A percentile compares a stretch with the other conserved stretches of the same genome.
phyloP scores from a whole-genome alignment of 1,140 invertebrate species.

The Scaptomyza pallida region DNA sequence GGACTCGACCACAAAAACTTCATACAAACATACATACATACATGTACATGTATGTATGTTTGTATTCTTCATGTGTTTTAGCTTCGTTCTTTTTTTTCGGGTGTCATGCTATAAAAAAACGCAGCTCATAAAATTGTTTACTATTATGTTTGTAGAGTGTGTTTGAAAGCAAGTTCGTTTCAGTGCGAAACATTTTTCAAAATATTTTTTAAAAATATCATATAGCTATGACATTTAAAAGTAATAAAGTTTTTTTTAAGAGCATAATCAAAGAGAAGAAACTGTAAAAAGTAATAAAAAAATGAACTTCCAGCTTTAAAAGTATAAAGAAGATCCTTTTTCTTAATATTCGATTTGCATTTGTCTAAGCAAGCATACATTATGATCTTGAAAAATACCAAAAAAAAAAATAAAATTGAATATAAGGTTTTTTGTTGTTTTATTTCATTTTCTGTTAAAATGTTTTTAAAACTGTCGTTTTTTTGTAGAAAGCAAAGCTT shows the following conservation, averaged over 20 bases:
- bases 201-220: slow-evolving; percentile 7
- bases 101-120: slow-evolving; percentile 61
- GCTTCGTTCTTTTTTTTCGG: slow-evolving; percentile 16
- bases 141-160: slow-evolving; percentile 3
- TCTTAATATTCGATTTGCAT: too few relatives aligned
- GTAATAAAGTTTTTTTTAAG: not conserved
- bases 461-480: too few relatives aligned
- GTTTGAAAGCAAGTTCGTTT: not conserved
- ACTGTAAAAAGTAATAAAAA: too few relatives aligned
- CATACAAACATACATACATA: not conserved
- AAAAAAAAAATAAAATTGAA: too few relatives aligned
- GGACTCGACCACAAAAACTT: slow-evolving; percentile 35
- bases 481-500: too few relatives aligned
- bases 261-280: not conserved
- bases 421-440: too few relatives aligned
- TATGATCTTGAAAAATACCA: not conserved
- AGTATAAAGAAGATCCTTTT: too few relatives aligned
- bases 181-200: slow-evolving; percentile 18
- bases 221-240: slow-evolving; percentile 1
- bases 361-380: too few relatives aligned
- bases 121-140: slow-evolving; percentile 53
- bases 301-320: too few relatives aligned
- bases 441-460: too few relatives aligned
- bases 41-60: not conserved
- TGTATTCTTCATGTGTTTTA: slow-evolving; percentile 36